Base-by-base conservation (phyloP, 2,113 vertebrate species). In the Sclerurus mexicanus region DNA sequence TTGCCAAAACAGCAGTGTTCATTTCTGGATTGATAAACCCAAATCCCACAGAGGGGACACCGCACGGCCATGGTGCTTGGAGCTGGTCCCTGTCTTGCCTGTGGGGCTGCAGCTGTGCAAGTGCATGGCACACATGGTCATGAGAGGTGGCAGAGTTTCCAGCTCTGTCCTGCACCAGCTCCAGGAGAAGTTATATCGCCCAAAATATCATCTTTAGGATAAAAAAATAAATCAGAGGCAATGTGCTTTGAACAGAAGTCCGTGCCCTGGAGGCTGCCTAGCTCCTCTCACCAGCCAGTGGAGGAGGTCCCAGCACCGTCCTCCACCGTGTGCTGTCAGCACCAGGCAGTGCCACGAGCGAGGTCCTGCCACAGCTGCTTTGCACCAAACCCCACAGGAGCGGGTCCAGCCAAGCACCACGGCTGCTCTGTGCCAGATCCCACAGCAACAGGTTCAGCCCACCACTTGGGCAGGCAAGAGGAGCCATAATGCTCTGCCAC, bases 371-470 rank as follows among this genome's bases (percentile, higher is more conserved):
- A 0, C 0, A 0, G 63, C 44, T 4, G 21, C 44, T 10, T 12
- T 8, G 21, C 4, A 9, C 67, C 79, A 23, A 30, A 28, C 14
- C 37, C 68, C 1, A 0, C 0, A 0, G 56, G 37, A 35, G 42
- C 0, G 0, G 47, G 53, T 72, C n/a, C 31, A 11, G 42, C 16
- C 14, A 4, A 56, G 42, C 46, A 18, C 37, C 20, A 0, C 0
- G 2, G 63, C 44, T 7, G 30, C 39, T 7, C 24, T 7, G 24
- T 6, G 15, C 66, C 72, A 27, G 24, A 23, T 14, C 35, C 71
- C 2, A 0, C 0, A 0, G 71, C 39, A 47, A 46, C 0, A 1
- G 39, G 53, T 49, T 37, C 37, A 2, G 37, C 30, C 2, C 0
- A 50, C n/a, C 1, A 5, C 14, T 52, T 0, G 49, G 68, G 18